phyloP scores from a whole-genome alignment of 2,888 invertebrate genomes.

The Corythucha ciliata region DNA sequence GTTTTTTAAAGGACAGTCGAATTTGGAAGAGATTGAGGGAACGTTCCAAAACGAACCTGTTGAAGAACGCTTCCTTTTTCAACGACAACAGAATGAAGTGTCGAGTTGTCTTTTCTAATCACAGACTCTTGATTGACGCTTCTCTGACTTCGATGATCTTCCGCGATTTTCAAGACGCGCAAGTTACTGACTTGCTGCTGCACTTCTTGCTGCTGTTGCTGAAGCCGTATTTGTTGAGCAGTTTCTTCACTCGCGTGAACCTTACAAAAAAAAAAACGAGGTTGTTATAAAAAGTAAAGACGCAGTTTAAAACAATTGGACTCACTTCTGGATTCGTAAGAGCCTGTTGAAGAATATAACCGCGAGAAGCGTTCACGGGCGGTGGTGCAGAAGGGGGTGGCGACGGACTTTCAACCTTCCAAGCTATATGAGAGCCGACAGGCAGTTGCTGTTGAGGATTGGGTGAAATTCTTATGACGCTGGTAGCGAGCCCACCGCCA shows the following conservation, averaged over 20 bases:
- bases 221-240: slow-evolving; percentile 14
- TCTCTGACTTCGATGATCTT: slow-evolving; percentile 24
- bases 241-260: slow-evolving; percentile 19
- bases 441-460: slow-evolving; percentile 33
- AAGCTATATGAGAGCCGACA: slow-evolving; percentile 28
- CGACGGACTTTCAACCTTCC: slow-evolving; percentile 35
- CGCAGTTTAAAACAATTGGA: neutral
- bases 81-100: slow-evolving; percentile 38
- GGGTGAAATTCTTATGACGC: slow-evolving; percentile 77
- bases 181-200: slow-evolving; percentile 27
- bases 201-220: slow-evolving; percentile 26
- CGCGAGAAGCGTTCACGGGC: slow-evolving; percentile 31
- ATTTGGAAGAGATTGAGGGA: no score
- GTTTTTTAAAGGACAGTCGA: no score
- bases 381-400: slow-evolving; percentile 30
- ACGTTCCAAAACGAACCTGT: slow-evolving; percentile 30
- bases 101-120: slow-evolving; percentile 35
- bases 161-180: slow-evolving; percentile 23
- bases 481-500: slow-evolving; percentile 51
- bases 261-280: neutral
- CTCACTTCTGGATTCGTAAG: slow-evolving; percentile 38
- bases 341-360: slow-evolving; percentile 44
- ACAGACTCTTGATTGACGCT: slow-evolving; percentile 33
- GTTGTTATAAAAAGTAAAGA: neutral
- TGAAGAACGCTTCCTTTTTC: slow-evolving; percentile 31